Evolutionary conservation across 2,888 invertebrate genomes (phyloP).

Genomic region (Cataglyphis rosenhaueri): DNA sequence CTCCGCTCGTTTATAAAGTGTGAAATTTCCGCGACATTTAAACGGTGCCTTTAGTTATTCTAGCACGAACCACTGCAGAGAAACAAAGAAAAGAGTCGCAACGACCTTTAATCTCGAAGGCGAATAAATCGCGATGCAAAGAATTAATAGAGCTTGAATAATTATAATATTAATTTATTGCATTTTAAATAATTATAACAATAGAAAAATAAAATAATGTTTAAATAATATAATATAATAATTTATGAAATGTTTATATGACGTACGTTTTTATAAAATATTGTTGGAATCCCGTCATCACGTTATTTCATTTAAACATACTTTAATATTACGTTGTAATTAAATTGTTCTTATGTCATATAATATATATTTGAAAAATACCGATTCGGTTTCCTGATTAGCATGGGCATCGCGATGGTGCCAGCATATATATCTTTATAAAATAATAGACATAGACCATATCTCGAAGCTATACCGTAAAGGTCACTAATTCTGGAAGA

Average conservation of each 20-base stretch:
- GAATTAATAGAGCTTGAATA: background rate
- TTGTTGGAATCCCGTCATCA: background rate
- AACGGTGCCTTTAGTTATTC: constrained; percentile 44
- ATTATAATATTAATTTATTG: background rate
- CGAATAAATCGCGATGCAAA: background rate
- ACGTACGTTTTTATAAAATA: constrained; percentile 22
- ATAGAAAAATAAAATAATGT: background rate
- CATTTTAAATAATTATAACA: background rate
- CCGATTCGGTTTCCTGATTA: constrained; percentile 16
- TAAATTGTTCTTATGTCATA: constrained; percentile 28
- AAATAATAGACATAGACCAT: background rate
- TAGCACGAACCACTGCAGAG: background rate
- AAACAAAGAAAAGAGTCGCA: constrained; percentile 15
- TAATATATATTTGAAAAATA: constrained; percentile 22
- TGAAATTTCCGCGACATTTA: constrained; percentile 63
- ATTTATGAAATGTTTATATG: background rate
- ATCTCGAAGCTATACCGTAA: constrained; percentile 35
- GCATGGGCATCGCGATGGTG: constrained; percentile 9
- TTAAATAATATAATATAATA: background rate
- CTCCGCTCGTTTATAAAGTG: constrained; percentile 45
- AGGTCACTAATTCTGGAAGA: constrained; percentile 24
- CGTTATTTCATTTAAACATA: background rate
- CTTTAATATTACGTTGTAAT: background rate
- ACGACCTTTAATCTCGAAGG: constrained; percentile 24
- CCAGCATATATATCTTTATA: constrained; percentile 55